phyloP scores from a whole-genome alignment of 2,888 invertebrate genomes.

The Diaphora mendica region DNA sequence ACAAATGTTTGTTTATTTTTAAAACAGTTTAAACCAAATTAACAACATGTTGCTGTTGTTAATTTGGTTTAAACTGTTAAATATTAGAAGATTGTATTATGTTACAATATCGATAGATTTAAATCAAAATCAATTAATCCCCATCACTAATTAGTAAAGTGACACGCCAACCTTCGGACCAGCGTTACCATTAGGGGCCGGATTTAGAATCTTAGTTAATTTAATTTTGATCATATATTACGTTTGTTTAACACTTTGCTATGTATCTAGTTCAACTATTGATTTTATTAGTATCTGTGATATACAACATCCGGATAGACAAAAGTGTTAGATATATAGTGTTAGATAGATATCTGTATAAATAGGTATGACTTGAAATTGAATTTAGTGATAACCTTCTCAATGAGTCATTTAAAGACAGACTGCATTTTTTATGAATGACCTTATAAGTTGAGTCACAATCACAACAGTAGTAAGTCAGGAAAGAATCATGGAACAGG shows the following conservation, averaged over 20 bases:
- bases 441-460: not conserved
- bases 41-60: too few species aligned
- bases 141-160: conserved; percentile 35
- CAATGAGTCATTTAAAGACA: not conserved
- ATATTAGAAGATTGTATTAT: not conserved
- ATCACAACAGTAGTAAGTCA: not conserved
- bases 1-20: too few species aligned
- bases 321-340: conserved; percentile 19
- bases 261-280: conserved; percentile 18
- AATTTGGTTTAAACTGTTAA: not conserved
- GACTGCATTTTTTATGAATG: not conserved
- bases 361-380: not conserved
- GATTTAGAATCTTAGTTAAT: conserved; percentile 37
- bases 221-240: conserved; percentile 34
- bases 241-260: conserved; percentile 23
- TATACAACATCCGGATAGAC: conserved; percentile 15
- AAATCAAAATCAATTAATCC: conserved; percentile 8
- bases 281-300: conserved; percentile 18
- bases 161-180: conserved; percentile 53
- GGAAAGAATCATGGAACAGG: not conserved
- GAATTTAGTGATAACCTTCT: not conserved
- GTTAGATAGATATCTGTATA: not conserved
- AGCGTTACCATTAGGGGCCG: conserved; percentile 45
- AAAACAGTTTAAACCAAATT: too few species aligned
- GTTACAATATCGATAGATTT: conserved; percentile 1